These are phyloP conservation scores for Pachypanchax playfairii DNA, from an alignment of 2,113 vertebrate genomes.

Conservation along the genomic window DNA sequence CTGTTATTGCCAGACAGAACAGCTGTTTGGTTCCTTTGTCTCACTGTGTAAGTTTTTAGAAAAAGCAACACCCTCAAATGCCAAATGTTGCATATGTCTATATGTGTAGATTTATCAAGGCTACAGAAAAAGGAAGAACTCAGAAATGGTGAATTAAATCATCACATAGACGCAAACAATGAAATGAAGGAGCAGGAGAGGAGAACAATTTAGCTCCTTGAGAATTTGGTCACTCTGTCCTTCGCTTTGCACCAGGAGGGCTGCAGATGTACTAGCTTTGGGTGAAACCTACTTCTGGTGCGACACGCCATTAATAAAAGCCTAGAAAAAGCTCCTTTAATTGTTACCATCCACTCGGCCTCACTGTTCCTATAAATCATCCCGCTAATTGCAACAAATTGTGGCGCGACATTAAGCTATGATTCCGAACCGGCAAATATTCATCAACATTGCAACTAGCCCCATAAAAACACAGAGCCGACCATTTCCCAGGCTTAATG, in stretches of 20 bases:
- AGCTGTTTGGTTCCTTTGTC: conserved; percentile 82
- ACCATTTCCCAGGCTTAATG: conserved; percentile 72
- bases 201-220: conserved; percentile 6
- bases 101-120: background rate
- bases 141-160: background rate
- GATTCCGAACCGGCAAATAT: conserved; percentile 82
- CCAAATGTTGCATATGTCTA: conserved; percentile 49
- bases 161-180: background rate
- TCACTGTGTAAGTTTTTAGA: conserved; percentile 62
- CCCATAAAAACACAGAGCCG: conserved; percentile 77
- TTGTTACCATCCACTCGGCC: conserved; percentile 78
- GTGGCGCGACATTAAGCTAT: conserved; percentile 84
- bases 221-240: conserved; percentile 15
- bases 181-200: background rate
- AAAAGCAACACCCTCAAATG: conserved; percentile 62
- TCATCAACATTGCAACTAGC: conserved; percentile 81
- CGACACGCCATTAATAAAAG: conserved; percentile 81
- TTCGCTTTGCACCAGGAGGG: conserved; percentile 38
- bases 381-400: conserved; percentile 83
- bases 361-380: conserved; percentile 81
- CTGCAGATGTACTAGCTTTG: conserved; percentile 61
- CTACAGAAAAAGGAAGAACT: background rate
- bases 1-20: conserved; percentile 82
- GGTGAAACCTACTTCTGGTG: conserved; percentile 67
- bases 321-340: conserved; percentile 78